phyloP scores from a whole-genome alignment of 2,113 vertebrate species.

The Clinocottus analis region DNA sequence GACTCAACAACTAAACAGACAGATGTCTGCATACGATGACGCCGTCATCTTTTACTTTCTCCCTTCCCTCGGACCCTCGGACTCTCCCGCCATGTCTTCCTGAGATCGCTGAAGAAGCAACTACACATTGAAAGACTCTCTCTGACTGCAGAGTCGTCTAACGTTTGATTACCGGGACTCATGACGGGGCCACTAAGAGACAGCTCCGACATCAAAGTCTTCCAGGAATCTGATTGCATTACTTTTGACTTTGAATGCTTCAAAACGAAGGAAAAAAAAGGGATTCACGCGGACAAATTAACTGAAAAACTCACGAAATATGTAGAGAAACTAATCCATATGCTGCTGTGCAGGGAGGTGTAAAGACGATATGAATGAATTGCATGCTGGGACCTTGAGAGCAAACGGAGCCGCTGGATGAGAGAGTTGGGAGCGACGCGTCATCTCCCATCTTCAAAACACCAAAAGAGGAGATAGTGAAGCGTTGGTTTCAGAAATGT shows the following conservation, averaged over 20 bases:
- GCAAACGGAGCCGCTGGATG: no score
- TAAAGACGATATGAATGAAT: not conserved
- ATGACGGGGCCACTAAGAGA: slow-evolving; percentile 38
- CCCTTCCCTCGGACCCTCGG: not conserved
- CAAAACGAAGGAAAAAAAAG: not conserved
- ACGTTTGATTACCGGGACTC: slow-evolving; percentile 64
- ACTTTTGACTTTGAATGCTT: slow-evolving; percentile 27
- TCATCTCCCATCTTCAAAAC: not conserved
- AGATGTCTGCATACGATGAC: slow-evolving; percentile 30
- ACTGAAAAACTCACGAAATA: not conserved
- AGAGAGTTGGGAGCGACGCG: not conserved
- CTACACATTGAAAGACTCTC: slow-evolving; percentile 27
- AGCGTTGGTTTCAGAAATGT: no score
- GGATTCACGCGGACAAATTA: not conserved
- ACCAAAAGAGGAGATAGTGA: not conserved
- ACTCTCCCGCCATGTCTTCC: slow-evolving; percentile 3
- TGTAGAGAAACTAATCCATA: not conserved
- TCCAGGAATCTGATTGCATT: slow-evolving; percentile 33
- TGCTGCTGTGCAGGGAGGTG: not conserved
- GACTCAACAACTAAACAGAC: slow-evolving; percentile 36
- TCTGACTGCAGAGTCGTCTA: slow-evolving; percentile 35
- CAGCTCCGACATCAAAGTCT: slow-evolving; percentile 11
- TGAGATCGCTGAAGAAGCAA: slow-evolving; percentile 22
- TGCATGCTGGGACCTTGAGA: not conserved
- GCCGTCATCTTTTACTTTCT: slow-evolving; percentile 12